Percentiles rank a stretch among this genome's conserved stretches.
These are phyloP conservation scores for Bovichtus diacanthus DNA, from an alignment of 2,797 vertebrate genomes.

Conservation along the genomic window DNA sequence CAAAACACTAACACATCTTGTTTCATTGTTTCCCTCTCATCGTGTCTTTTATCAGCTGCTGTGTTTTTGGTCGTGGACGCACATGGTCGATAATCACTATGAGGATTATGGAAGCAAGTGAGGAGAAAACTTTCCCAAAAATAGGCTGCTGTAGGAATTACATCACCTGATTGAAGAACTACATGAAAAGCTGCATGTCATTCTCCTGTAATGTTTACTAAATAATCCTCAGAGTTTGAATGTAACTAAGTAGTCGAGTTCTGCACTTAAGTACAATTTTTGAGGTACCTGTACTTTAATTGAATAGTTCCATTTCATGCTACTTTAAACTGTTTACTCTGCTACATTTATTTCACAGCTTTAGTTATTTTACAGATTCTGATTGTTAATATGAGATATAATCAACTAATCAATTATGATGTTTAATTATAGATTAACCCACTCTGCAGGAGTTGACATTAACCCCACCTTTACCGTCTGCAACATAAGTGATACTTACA, in stretches of 20 bases:
- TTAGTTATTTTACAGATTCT: background rate
- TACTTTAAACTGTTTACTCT: background rate
- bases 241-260: background rate
- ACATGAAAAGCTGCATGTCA: background rate
- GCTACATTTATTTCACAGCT: background rate
- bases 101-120: background rate
- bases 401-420: background rate
- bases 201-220: background rate
- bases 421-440: background rate
- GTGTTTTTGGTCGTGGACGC: slow-evolving; percentile 3
- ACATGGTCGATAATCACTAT: background rate
- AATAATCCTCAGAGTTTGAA: background rate
- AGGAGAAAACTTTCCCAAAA: background rate
- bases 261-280: background rate
- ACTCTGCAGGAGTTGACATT: background rate
- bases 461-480: background rate
- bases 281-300: background rate
- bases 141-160: background rate
- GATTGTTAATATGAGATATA: background rate
- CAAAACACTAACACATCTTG: slow-evolving; percentile 1
- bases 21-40: background rate
- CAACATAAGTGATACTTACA: background rate
- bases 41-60: background rate
- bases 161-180: background rate
- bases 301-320: background rate